phyloP scores from a whole-genome alignment of 2,888 invertebrate genomes.

The Hirtodrosophila cameraria region DNA sequence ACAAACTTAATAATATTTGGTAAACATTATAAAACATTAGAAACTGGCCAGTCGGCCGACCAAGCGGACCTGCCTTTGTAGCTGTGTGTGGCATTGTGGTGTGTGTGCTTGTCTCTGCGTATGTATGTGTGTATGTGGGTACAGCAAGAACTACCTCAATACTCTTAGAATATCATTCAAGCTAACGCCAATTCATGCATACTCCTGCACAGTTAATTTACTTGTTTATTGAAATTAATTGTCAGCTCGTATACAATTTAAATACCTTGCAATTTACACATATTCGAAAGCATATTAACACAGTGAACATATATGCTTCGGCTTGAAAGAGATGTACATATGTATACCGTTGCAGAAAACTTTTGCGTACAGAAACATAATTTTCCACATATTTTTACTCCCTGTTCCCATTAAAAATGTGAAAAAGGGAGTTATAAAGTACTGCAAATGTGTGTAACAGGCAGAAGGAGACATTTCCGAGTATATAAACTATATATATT shows the following conservation, averaged over 20 bases:
- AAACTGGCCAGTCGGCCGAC: slow-evolving; percentile 41
- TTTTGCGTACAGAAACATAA: too few relatives aligned
- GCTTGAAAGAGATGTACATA: too few relatives aligned
- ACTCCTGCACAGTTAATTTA: slow-evolving; percentile 28
- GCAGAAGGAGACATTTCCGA: too few relatives aligned
- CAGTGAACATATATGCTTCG: too few relatives aligned
- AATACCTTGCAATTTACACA: background rate
- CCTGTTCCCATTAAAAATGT: too few relatives aligned
- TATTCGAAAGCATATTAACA: background rate
- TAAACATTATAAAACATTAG: slow-evolving; percentile 83
- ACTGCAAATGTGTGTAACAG: too few relatives aligned
- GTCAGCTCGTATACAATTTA: slow-evolving; percentile 2
- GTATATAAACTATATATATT: too few relatives aligned
- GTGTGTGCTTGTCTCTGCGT: slow-evolving; percentile 5
- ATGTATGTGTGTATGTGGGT: slow-evolving; percentile 12
- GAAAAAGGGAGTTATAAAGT: too few relatives aligned
- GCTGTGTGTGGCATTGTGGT: slow-evolving; percentile 3
- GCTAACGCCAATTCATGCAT: slow-evolving; percentile 22
- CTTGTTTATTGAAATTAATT: slow-evolving; percentile 24
- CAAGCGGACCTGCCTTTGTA: slow-evolving; percentile 30
- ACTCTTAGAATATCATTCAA: slow-evolving; percentile 36
- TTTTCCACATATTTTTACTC: too few relatives aligned
- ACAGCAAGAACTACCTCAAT: slow-evolving; percentile 26
- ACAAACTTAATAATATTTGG: slow-evolving; percentile 81
- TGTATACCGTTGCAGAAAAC: too few relatives aligned